Conservation (phyloP, 1,140 invertebrate genomes). For the Schlechtendalia chinensis region DNA sequence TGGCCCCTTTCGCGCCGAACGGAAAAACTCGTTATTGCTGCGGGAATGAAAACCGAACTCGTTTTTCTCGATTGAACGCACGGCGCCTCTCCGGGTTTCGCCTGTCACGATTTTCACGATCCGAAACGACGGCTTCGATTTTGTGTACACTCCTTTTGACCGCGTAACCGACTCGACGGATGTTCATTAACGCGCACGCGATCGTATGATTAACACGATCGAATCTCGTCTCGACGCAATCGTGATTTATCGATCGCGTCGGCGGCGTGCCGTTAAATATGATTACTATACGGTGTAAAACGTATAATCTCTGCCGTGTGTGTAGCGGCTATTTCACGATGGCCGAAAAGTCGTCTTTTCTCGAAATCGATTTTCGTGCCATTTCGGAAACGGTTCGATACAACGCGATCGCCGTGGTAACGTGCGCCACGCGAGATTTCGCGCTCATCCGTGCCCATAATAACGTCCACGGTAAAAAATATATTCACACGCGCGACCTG, state of each 20-base stretch:
- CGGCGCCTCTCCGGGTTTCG: background rate
- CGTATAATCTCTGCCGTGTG: too few species aligned
- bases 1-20: too few species aligned
- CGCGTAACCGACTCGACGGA: background rate
- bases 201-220: background rate
- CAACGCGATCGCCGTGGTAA: too few species aligned
- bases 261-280: too few species aligned
- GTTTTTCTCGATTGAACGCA: background rate
- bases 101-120: background rate
- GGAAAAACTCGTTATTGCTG: conserved; percentile 1
- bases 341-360: too few species aligned
- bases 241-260: background rate
- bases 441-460: too few species aligned
- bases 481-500: too few species aligned
- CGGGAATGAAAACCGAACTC: background rate
- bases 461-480: background rate
- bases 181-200: background rate
- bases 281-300: too few species aligned
- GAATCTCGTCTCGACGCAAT: background rate
- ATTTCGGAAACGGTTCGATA: too few species aligned
- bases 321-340: too few species aligned
- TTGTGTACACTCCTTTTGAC: background rate
- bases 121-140: background rate
- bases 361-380: too few species aligned
- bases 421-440: too few species aligned